phyloP scores from a whole-genome alignment of 2,888 invertebrate genomes.

The Drosophila yooni region DNA sequence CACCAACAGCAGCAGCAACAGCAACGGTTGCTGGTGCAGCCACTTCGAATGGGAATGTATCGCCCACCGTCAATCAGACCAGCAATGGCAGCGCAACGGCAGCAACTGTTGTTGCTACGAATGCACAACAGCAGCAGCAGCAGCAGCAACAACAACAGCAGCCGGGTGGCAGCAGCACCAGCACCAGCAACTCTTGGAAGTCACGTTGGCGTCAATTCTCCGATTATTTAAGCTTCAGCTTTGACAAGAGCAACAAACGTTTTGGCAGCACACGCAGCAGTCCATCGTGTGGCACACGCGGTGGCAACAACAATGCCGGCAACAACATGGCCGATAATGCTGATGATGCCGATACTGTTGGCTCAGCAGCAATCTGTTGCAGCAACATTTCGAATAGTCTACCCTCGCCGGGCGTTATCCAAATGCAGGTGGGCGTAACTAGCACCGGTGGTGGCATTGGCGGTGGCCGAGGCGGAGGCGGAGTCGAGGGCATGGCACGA shows the following conservation, averaged over 20 bases:
- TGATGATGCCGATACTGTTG: background rate
- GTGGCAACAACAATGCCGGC: conserved; percentile 67
- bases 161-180: conserved; percentile 31
- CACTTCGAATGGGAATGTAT: conserved; percentile 78
- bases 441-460: background rate
- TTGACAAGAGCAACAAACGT: conserved; percentile 84
- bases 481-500: conserved; percentile 20
- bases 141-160: conserved; percentile 43
- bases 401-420: conserved; percentile 64
- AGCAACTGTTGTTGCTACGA: conserved; percentile 70
- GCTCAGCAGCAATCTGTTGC: conserved; percentile 60
- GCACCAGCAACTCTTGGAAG: conserved; percentile 80
- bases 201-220: conserved; percentile 84
- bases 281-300: conserved; percentile 49
- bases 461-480: conserved; percentile 30
- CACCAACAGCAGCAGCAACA: conserved; percentile 31
- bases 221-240: conserved; percentile 84
- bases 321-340: background rate
- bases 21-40: conserved; percentile 32
- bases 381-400: conserved; percentile 84
- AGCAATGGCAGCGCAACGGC: conserved; percentile 59
- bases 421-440: background rate
- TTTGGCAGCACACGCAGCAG: conserved; percentile 83
- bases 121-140: conserved; percentile 19
- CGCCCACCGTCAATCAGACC: conserved; percentile 67